Percentiles rank a stretch among this genome's conserved stretches.
Conservation (phyloP, 2,888 invertebrate genomes). For the Amphipoea lucens region DNA sequence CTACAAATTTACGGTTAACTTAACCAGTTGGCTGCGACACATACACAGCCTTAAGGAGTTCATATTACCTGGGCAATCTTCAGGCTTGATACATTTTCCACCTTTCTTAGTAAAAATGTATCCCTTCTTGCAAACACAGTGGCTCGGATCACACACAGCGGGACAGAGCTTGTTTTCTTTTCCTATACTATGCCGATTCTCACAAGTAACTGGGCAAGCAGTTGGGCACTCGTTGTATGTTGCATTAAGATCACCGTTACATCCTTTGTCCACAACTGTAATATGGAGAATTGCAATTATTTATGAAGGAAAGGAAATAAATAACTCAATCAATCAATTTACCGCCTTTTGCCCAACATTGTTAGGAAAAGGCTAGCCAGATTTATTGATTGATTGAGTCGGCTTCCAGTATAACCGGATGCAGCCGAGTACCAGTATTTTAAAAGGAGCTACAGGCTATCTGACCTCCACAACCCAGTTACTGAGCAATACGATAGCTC, state of each 20-base stretch:
- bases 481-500: no score
- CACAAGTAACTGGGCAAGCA: conserved; percentile 15
- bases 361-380: no score
- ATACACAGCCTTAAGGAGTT: not conserved
- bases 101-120: conserved; percentile 6
- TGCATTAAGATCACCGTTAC: conserved; percentile 17
- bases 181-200: not conserved
- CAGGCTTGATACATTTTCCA: not conserved
- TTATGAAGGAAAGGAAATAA: not conserved
- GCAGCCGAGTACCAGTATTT: no score
- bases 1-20: no score
- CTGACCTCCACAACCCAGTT: no score
- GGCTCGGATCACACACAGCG: conserved; percentile 18
- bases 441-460: no score
- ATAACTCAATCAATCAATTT: not conserved
- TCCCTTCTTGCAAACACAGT: conserved; percentile 8
- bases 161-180: not conserved
- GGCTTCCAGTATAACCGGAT: no score
- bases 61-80: not conserved
- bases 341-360: no score
- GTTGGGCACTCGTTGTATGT: conserved; percentile 5
- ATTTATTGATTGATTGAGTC: no score
- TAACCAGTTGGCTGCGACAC: no score
- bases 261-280: conserved; percentile 18
- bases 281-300: not conserved